Evolutionary conservation across 2,888 invertebrate species (phyloP).

Genomic region (Furcula furcula): DNA sequence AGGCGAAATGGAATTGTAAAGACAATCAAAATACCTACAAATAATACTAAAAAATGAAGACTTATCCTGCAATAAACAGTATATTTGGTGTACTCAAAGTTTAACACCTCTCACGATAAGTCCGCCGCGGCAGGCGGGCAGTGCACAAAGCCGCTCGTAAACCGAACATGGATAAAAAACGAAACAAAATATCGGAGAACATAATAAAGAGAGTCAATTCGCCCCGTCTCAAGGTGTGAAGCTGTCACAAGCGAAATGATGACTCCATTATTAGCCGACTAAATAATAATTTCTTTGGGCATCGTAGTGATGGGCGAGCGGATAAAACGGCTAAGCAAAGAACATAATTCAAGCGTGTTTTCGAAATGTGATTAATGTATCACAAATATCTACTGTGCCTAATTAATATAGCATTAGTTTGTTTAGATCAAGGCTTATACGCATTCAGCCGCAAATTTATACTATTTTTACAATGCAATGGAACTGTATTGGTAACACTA

Average conservation of each 20-base stretch:
- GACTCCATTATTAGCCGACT: constrained; percentile 77
- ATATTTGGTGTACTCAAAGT: constrained; percentile 6
- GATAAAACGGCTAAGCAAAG: too few relatives aligned
- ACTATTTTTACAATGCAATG: too few relatives aligned
- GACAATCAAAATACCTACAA: too few relatives aligned
- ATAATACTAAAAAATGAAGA: too few relatives aligned
- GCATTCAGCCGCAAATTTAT: too few relatives aligned
- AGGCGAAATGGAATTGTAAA: too few relatives aligned
- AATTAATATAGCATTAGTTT: too few relatives aligned
- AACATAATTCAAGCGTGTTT: too few relatives aligned
- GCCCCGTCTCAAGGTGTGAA: constrained; percentile 75
- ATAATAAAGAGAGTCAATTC: constrained; percentile 74
- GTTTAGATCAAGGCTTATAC: too few relatives aligned
- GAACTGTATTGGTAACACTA: too few relatives aligned
- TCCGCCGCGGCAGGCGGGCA: constrained; percentile 37
- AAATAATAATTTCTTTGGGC: constrained; percentile 65
- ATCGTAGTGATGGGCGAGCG: constrained; percentile 5
- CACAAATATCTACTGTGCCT: too few relatives aligned
- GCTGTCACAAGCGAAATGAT: constrained; percentile 77
- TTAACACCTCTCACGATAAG: constrained; percentile 65
- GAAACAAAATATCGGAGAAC: constrained; percentile 34
- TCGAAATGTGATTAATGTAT: too few relatives aligned
- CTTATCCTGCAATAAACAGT: neutral
- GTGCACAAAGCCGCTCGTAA: constrained; percentile 66
- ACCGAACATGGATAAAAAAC: constrained; percentile 49